phyloP scores from a whole-genome alignment of 2,797 vertebrate species.

The Enteromius fasciolatus region DNA sequence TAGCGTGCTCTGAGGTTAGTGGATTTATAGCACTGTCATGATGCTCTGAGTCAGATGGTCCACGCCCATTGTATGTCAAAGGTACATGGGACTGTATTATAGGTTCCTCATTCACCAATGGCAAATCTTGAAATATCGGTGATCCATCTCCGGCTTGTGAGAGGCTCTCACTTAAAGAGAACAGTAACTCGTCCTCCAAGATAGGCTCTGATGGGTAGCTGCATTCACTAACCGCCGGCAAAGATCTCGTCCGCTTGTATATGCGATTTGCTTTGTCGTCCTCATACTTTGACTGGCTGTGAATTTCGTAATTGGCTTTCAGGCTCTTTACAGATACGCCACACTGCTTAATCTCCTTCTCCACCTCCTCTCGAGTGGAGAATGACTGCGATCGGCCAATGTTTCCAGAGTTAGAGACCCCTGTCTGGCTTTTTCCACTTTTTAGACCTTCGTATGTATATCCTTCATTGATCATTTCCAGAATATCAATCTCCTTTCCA shows the following conservation, averaged over 20 bases:
- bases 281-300: constrained; percentile 66
- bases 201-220: constrained; percentile 75
- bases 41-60: constrained; percentile 68
- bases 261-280: constrained; percentile 68
- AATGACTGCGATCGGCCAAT: constrained; percentile 90
- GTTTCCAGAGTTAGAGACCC: constrained; percentile 60
- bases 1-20: constrained; percentile 47
- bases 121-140: constrained; percentile 61
- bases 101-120: constrained; percentile 72
- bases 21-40: constrained; percentile 51
- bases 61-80: constrained; percentile 64
- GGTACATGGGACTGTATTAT: constrained; percentile 67
- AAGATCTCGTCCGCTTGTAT: constrained; percentile 81
- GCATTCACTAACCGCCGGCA: constrained; percentile 73
- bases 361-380: constrained; percentile 88
- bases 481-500: constrained; percentile 80
- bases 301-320: constrained; percentile 90
- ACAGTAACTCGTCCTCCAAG: constrained; percentile 76
- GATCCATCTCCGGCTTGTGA: constrained; percentile 61
- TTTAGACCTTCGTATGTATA: constrained; percentile 69
- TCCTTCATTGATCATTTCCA: constrained; percentile 79
- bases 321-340: constrained; percentile 93
- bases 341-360: constrained; percentile 88
- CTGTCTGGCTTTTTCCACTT: constrained; percentile 57
- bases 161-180: constrained; percentile 58